Base-by-base conservation (phyloP, 2,797 vertebrate genomes). In the Sebastes baramenuke region DNA sequence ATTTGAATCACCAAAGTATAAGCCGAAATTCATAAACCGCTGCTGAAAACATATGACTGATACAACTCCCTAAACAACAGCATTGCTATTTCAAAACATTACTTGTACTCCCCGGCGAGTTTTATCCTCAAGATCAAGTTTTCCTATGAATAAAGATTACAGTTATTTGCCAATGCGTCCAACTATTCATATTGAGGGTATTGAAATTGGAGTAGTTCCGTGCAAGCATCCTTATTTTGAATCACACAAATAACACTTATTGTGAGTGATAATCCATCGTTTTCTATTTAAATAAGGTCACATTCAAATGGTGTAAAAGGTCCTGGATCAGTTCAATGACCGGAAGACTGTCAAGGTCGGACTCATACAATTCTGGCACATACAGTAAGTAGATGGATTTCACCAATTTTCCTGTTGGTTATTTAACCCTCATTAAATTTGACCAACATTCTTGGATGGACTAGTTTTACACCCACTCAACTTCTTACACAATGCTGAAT, bases 301-400 rank as follows among this genome's bases (percentile, higher is more conserved):
- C 22, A 62, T 46, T 61, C 24, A 60, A 75, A 80, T 85, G 68
- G 72, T 77, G 72, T 70, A 59, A 86, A 86, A 86, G 34, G 42
- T 84, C 65, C 13, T 0, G n/a, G 16, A 24, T 77, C 25, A 34
- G 66, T 55, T n/a, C n/a, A 55, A 55, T 54, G 32, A 34, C 46
- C 12, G 42, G 30, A 65, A 56, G 61, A 52, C n/a, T 30, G 34
- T 67, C 29, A 27, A 54, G 34, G 42, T 77, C 55, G 54, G 24
- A 18, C 34, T 25, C 18, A 52, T 6, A 30, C n/a, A 36, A 36
- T 58, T 72, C 24, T 20, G 24, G 6, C 55, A 29, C 7, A 49
- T 49, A 14, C 13, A 14, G 38, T 42, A 2, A 8, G 18, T 4
- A 64, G 18, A 54, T 13, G 13, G 56, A 56, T 69, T 3, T 22